phyloP scores from a whole-genome alignment of 1,140 invertebrate genomes.

The Zeugodacus cucurbitae region DNA sequence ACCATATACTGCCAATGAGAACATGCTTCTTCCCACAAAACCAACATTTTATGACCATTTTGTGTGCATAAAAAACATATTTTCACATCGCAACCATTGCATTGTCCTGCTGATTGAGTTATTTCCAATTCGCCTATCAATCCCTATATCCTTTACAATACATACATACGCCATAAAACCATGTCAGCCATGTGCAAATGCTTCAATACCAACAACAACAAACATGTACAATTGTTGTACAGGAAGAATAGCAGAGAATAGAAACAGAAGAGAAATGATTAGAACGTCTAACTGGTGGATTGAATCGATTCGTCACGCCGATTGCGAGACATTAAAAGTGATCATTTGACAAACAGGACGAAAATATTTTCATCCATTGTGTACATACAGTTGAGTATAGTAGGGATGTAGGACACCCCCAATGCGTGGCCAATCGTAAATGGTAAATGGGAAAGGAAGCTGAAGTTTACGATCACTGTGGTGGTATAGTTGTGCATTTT shows the following conservation, averaged over 20 bases:
- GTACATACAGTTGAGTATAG: conserved; percentile 42
- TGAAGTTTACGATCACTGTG: neutral
- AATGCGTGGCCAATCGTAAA: neutral
- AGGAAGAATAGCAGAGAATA: neutral
- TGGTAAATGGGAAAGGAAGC: neutral
- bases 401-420: neutral
- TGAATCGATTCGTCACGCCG: conserved; percentile 63
- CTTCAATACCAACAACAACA: neutral
- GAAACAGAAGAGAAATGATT: conserved; percentile 23
- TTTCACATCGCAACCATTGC: neutral
- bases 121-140: conserved; percentile 2
- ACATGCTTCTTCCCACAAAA: neutral
- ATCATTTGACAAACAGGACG: conserved; percentile 65
- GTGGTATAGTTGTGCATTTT: neutral
- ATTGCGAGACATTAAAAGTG: conserved; percentile 65
- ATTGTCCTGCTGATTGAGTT: conserved; percentile 19
- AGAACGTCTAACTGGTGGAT: conserved; percentile 22
- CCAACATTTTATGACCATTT: neutral
- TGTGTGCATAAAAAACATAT: neutral
- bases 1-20: neutral
- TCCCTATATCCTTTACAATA: neutral
- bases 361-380: conserved; percentile 66
- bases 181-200: conserved; percentile 3
- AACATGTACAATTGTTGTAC: neutral
- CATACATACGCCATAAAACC: neutral